Base-by-base conservation (phyloP, 1,140 invertebrate species). In the Littorina saxatilis region DNA sequence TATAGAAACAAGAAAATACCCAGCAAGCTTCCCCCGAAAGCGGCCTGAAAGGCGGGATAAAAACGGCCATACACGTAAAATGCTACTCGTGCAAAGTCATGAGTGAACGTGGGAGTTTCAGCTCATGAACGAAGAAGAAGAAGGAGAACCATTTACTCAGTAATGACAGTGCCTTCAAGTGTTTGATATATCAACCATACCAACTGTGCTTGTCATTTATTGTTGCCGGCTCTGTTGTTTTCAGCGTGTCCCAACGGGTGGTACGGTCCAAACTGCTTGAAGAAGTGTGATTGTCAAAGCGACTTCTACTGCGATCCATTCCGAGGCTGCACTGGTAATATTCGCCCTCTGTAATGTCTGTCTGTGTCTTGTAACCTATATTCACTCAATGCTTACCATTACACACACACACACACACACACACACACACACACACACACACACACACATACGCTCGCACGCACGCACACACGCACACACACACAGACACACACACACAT, bases 201-300 rank as follows among this genome's bases (percentile, higher is more conserved):
- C 35, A 32, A 32, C 3, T 40, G 68, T 72, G 11, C 40, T 32
- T 40, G 4, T 40, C n/a, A 5, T 20, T n/a, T 11, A 32, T 43
- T 17, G 20, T 3, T 20, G 20, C 17, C 2, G 20, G 20, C 20
- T 43, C 20, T 72, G 23, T 72, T 17, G 27, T n/a, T 32, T 35
- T 27, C 70, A 73, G 70, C 70, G 23, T 73, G 70, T 37, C 70
- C 70, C 15, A 23, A 47, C 27, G 70, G 70, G n/a, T 11, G 27
- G 70, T 73, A 50, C 70, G 70, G 70, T 15, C 70, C 70, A 15
- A 39, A 29, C 43, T 73, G 70, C 29, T 4, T 20, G 2, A 29
- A 73, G 15, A 15, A 2, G n/a, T 73, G 70, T 32, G 29, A 73
- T 2, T 73, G 70, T 29, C 20, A 73, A 5, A 27, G 23, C 1